Base-by-base conservation (phyloP, 2,888 invertebrate species). In the Aromia moschata region DNA sequence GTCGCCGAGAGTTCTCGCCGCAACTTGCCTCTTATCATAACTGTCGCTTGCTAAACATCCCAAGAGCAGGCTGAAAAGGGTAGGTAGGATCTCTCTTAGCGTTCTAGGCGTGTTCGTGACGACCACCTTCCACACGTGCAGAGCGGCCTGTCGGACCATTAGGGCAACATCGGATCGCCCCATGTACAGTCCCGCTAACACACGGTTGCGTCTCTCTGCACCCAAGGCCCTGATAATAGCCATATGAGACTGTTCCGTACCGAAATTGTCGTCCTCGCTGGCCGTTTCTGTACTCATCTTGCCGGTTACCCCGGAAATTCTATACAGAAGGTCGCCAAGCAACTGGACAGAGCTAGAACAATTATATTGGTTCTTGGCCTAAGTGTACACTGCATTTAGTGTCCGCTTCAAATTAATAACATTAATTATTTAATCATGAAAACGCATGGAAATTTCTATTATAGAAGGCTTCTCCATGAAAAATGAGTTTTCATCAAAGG, bases 61-160 rank as follows among this genome's bases (percentile, higher is more conserved):
- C 53, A 99, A 84, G 61, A 99, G 83, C 47, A 98, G 84, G 10
- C 92, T 88, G 82, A 99, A 99, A 41, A 99, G 83, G 0, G 96
- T 96, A 3, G 96, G 95, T 66, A 99, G 84, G 74, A 99, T 98
- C 85, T 98, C 98, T 61, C 96, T 86, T 40, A 99, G 83, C 0
- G 98, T 98, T 78, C 96, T 88, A 0, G 98, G 98, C 0, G 98
- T 99, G 79, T 99, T 98, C 0, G 97, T 94, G 1, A 99, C 98
- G 1, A 99, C 96, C 68, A 98, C 94, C 85, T 99, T 99, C 99
- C 99, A 99, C 0, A 99, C 98, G 80, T 99, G 99, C 56, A 98
- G 86, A 5, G 99, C 97, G 0, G 98, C 94, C 83, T 98, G 98
- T 0, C 98, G 87, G 4, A 72, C 98, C 91, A 96, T 93, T 47